Percentiles rank a stretch among this genome's conserved stretches.
Conservation (phyloP, 1,140 invertebrate species). For the Orchestia grillus region DNA sequence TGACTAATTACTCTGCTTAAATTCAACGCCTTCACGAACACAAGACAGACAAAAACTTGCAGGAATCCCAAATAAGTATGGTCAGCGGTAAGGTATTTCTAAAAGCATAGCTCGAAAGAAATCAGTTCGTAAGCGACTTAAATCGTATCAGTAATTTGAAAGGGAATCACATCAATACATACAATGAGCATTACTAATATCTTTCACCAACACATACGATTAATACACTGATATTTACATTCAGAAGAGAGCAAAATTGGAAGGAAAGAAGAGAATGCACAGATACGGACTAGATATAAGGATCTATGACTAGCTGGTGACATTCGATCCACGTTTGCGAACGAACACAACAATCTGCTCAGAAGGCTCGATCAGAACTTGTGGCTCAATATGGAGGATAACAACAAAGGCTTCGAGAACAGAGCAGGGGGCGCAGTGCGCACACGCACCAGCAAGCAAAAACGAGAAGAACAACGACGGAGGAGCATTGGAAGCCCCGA, state of each 20-base stretch:
- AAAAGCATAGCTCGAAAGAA: background rate
- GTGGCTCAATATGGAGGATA: background rate
- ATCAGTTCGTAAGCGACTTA: background rate
- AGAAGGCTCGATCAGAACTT: background rate
- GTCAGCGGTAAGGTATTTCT: background rate
- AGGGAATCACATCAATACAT: background rate
- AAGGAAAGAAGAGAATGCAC: background rate
- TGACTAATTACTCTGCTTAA: too few species aligned
- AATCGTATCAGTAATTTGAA: background rate
- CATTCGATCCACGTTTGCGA: background rate
- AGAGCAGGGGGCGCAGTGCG: background rate
- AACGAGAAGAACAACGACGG: background rate
- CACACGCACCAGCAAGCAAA: background rate
- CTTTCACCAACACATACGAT: background rate
- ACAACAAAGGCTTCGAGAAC: background rate
- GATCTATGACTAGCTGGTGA: background rate
- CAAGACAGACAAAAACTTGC: background rate
- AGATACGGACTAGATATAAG: background rate
- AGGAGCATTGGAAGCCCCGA: slow-evolving; percentile 24
- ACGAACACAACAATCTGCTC: background rate
- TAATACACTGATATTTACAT: too few species aligned
- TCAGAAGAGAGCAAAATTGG: too few species aligned
- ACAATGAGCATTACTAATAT: background rate
- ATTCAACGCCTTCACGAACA: background rate
- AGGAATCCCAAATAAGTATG: background rate